A percentile compares a stretch with the other conserved stretches of the same genome.
Conservation (phyloP, 2,113 vertebrate genomes). For the Planiliza haematocheilus region DNA sequence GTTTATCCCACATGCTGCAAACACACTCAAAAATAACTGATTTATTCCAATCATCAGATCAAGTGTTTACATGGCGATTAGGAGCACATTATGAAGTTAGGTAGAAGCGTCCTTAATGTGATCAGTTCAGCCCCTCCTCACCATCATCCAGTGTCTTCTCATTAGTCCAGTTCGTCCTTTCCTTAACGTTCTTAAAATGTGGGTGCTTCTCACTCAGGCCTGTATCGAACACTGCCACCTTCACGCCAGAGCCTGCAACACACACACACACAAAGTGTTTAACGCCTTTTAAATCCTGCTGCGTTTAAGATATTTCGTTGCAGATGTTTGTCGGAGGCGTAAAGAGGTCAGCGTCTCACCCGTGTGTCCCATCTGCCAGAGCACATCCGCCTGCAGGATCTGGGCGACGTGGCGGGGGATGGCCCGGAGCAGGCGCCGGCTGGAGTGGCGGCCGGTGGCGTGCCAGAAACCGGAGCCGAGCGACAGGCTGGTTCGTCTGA, state of each 20-base stretch:
- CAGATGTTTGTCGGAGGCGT: background rate
- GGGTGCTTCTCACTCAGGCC: slow-evolving; percentile 98
- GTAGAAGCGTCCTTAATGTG: no score
- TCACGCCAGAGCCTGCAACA: slow-evolving; percentile 90
- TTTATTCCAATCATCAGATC: no score
- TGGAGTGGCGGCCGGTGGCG: slow-evolving; percentile 95
- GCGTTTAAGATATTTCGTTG: background rate
- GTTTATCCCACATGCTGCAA: no score
- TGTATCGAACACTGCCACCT: slow-evolving; percentile 98
- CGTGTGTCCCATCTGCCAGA: slow-evolving; percentile 98
- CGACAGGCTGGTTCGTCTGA: slow-evolving; percentile 93
- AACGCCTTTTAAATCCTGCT: no score
- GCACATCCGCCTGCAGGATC: slow-evolving; percentile 96
- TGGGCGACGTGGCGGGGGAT: slow-evolving; percentile 98
- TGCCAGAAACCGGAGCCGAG: slow-evolving; percentile 97
- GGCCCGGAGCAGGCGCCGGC: slow-evolving; percentile 92
- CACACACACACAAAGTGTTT: background rate
- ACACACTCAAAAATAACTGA: no score
- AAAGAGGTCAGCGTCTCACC: slow-evolving; percentile 78
- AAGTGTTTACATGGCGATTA: no score
- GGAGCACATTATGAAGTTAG: no score
- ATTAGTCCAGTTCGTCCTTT: slow-evolving; percentile 99
- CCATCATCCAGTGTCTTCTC: slow-evolving; percentile 98
- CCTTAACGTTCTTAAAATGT: slow-evolving; percentile 99
- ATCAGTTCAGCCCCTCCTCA: slow-evolving; percentile 78